Conservation (phyloP, 2,888 invertebrate species). For the Schizaphis graminum region DNA sequence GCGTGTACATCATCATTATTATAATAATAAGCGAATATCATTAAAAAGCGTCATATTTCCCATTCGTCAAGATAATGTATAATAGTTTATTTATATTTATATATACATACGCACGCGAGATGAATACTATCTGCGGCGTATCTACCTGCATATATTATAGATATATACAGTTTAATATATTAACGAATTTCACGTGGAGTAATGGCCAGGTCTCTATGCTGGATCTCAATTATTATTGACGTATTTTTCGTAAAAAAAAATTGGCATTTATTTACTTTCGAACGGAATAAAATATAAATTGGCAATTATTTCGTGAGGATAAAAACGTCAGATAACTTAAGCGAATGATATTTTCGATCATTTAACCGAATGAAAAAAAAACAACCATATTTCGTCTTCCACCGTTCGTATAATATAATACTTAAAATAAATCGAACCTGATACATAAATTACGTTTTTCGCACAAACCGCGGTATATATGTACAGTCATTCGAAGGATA, state of each 20-base stretch:
- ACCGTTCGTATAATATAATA: not conserved
- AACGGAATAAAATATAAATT: constrained; percentile 50
- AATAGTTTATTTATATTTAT: not conserved
- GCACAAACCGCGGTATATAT: not conserved
- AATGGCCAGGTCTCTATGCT: not conserved
- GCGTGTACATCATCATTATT: not conserved
- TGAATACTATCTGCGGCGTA: not conserved
- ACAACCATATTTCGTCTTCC: not conserved
- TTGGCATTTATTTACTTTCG: constrained; percentile 40
- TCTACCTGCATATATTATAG: not conserved
- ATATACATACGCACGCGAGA: not conserved
- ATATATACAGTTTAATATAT: not conserved
- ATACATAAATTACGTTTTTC: constrained; percentile 6
- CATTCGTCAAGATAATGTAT: constrained; percentile 5
- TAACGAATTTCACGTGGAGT: constrained; percentile 18
- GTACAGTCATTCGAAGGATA: not conserved
- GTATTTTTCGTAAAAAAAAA: constrained; percentile 17
- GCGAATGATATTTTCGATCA: not conserved
- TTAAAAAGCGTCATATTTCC: constrained; percentile 1
- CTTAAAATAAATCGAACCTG: not conserved
- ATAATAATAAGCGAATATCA: not conserved
- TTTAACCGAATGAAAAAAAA: not conserved
- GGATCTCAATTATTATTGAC: constrained; percentile 36
- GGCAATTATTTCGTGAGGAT: constrained; percentile 48
- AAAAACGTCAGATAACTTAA: constrained; percentile 33